These are phyloP conservation scores for Zosterops lateralis DNA, from an alignment of 2,113 vertebrate species.

Conservation along the genomic window DNA sequence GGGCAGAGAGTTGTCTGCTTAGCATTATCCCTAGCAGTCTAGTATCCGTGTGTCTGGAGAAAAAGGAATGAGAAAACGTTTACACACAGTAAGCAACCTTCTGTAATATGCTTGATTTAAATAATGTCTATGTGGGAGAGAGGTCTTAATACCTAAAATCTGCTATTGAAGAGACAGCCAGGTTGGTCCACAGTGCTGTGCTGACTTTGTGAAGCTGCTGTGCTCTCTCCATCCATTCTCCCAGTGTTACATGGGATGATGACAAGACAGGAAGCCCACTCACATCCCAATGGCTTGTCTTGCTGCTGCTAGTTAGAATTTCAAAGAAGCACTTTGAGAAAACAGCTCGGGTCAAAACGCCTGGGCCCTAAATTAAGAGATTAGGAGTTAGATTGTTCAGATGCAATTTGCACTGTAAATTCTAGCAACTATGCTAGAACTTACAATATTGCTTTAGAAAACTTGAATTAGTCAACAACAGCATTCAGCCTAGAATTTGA, in stretches of 20 bases:
- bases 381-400: slow-evolving; percentile 39
- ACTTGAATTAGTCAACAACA: neutral
- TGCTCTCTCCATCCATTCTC: slow-evolving; percentile 86
- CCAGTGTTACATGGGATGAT: slow-evolving; percentile 84
- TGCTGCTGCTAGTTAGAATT: slow-evolving; percentile 81
- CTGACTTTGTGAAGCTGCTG: slow-evolving; percentile 86
- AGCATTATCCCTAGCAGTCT: slow-evolving; percentile 84
- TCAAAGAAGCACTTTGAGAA: slow-evolving; percentile 91
- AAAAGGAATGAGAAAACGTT: neutral
- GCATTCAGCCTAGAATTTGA: neutral
- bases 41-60: slow-evolving; percentile 79
- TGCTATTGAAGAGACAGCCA: slow-evolving; percentile 77
- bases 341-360: slow-evolving; percentile 84
- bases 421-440: neutral
- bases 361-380: slow-evolving; percentile 83
- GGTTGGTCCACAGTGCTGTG: slow-evolving; percentile 87
- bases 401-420: neutral
- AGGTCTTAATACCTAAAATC: slow-evolving; percentile 83
- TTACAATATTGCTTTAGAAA: neutral
- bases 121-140: neutral
- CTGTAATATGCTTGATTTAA: neutral
- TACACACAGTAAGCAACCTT: neutral
- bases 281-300: slow-evolving; percentile 76
- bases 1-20: slow-evolving; percentile 80
- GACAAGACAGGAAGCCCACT: slow-evolving; percentile 78